Evolutionary conservation across 2,888 invertebrate genomes (phyloP).

Genomic region (Drosophila stalkeri): DNA sequence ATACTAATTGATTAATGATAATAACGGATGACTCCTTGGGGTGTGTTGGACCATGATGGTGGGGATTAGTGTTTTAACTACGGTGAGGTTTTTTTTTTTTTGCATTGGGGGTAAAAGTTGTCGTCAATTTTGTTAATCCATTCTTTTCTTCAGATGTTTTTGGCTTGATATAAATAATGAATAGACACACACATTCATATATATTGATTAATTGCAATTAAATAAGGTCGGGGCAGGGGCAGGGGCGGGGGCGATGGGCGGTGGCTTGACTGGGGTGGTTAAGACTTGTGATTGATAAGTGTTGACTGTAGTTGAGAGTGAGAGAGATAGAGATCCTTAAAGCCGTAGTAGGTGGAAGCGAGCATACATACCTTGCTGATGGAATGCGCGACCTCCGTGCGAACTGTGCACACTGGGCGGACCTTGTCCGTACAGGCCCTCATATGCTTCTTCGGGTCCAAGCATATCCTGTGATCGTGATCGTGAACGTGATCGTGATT

Average conservation of each 20-base stretch:
- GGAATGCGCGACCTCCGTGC: conserved; percentile 91
- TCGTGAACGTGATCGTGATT: conserved; percentile 43
- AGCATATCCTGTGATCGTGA: conserved; percentile 85
- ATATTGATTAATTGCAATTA: conserved; percentile 22
- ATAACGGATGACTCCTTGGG: conserved; percentile 2
- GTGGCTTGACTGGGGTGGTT: background rate
- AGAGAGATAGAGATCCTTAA: conserved; percentile 34
- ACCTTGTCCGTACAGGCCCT: conserved; percentile 96
- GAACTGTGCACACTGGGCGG: conserved; percentile 94
- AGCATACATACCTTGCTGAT: conserved; percentile 90
- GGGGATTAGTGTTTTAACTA: conserved; percentile 14
- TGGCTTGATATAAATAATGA: conserved; percentile 14
- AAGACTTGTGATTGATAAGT: conserved; percentile 30
- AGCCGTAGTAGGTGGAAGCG: conserved; percentile 39
- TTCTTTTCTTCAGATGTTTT: background rate
- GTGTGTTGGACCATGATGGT: conserved; percentile 2
- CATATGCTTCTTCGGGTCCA: conserved; percentile 97
- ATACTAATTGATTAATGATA: conserved; percentile 14
- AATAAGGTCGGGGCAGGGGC: background rate
- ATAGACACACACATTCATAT: conserved; percentile 23
- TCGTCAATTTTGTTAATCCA: conserved; percentile 10
- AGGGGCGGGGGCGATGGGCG: background rate
- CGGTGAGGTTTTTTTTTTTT: conserved; percentile 3
- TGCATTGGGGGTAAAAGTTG: background rate
- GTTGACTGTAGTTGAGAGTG: conserved; percentile 27